A percentile compares a stretch with the other conserved stretches of the same genome.
Evolutionary conservation across 2,113 vertebrate species (phyloP).

Genomic region (Takifugu flavidus): DNA sequence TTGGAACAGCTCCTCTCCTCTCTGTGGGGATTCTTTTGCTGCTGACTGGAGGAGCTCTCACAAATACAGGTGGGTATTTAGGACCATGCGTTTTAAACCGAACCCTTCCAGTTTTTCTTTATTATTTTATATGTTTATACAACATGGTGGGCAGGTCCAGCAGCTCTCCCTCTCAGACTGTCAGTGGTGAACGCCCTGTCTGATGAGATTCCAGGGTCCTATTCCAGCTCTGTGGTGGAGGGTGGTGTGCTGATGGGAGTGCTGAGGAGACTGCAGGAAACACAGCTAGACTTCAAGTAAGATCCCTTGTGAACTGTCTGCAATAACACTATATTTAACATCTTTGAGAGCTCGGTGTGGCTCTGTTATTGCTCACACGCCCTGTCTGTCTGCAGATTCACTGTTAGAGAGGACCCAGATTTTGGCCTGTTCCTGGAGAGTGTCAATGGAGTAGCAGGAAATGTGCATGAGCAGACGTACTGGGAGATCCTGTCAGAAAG

Average conservation of each 20-base stretch:
- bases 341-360: background rate
- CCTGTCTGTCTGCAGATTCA: slow-evolving; percentile 51
- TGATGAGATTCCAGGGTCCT: slow-evolving; percentile 33
- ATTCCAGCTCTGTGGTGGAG: slow-evolving; percentile 39
- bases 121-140: background rate
- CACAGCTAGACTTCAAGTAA: slow-evolving; percentile 57
- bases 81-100: background rate
- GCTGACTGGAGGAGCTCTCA: slow-evolving; percentile 15
- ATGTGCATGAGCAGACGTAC: slow-evolving; percentile 47
- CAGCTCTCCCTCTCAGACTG: slow-evolving; percentile 43
- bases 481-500: slow-evolving; percentile 66
- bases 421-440: slow-evolving; percentile 62
- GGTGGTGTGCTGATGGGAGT: slow-evolving; percentile 63
- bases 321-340: background rate
- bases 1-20: slow-evolving; percentile 18
- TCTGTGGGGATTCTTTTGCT: slow-evolving; percentile 43
- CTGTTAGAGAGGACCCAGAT: slow-evolving; percentile 50
- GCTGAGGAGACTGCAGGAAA: slow-evolving; percentile 58
- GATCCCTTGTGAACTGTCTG: slow-evolving; percentile 8
- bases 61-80: slow-evolving; percentile 27
- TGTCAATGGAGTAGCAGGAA: slow-evolving; percentile 68
- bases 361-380: background rate
- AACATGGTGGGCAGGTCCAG: slow-evolving; percentile 13
- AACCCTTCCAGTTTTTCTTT: background rate
- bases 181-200: slow-evolving; percentile 50